Evolutionary conservation across 2,888 invertebrate genomes (phyloP).

Genomic region (Nudaria mundana): DNA sequence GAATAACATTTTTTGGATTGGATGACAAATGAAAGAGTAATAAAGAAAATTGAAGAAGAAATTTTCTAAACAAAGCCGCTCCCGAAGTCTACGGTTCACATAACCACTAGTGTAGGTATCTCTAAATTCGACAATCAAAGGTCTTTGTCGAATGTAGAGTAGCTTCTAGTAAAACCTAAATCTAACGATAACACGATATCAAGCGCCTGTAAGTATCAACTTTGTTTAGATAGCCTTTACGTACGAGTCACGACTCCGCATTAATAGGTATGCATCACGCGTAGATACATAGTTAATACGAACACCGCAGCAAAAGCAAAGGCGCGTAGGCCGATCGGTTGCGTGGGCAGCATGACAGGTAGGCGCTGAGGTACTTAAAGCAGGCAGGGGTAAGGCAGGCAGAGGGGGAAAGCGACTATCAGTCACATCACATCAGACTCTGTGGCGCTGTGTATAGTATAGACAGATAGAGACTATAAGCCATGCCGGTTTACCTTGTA

Average conservation of each 20-base stretch:
- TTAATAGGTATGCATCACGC: slow-evolving; percentile 58
- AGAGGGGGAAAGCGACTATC: slow-evolving; percentile 19
- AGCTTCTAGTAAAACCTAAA: no score
- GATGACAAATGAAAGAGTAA: no score
- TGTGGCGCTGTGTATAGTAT: slow-evolving; percentile 61
- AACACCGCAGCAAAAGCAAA: slow-evolving; percentile 28
- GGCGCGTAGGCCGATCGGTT: slow-evolving; percentile 56
- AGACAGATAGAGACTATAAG: no score
- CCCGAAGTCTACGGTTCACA: no score
- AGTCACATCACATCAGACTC: slow-evolving; percentile 60
- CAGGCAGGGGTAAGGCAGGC: slow-evolving; percentile 8
- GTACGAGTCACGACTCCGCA: slow-evolving; percentile 42
- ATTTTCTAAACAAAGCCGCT: no score
- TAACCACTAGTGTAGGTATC: no score
- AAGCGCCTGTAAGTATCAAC: slow-evolving; percentile 16
- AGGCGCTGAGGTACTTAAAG: slow-evolving; percentile 16
- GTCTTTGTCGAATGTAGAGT: no score
- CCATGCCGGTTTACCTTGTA: slow-evolving; percentile 66
- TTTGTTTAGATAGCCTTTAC: slow-evolving; percentile 29
- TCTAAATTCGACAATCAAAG: no score
- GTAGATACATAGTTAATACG: slow-evolving; percentile 35
- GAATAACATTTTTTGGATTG: no score
- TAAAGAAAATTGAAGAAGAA: no score
- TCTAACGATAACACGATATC: slow-evolving; percentile 7
- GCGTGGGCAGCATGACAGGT: slow-evolving; percentile 55